A percentile compares a stretch with the other conserved stretches of the same genome.
These are phyloP conservation scores for Megaustenia siamemsis DNA, from an alignment of 2,888 invertebrate genomes.

Conservation along the genomic window DNA sequence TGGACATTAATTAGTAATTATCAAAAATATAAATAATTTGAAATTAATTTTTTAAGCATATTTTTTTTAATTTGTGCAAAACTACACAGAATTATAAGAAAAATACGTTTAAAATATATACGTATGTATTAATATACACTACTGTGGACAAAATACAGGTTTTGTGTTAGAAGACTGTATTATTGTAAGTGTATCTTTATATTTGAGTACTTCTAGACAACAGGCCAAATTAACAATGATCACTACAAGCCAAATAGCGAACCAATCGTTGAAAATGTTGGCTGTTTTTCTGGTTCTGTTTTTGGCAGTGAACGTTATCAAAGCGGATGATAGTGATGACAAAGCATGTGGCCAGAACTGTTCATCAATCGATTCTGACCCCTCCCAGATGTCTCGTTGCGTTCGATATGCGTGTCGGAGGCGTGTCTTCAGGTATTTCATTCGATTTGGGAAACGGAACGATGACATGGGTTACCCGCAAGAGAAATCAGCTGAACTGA, in stretches of 20 bases:
- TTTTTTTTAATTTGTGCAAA: too few species aligned
- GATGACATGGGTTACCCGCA: background rate
- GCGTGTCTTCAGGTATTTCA: constrained; percentile 40
- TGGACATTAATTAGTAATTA: too few species aligned
- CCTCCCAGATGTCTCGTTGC: constrained; percentile 21
- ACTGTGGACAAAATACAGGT: too few species aligned
- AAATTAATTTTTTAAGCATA: too few species aligned
- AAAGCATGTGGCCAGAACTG: constrained; percentile 32
- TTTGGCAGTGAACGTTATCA: background rate
- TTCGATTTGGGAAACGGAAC: constrained; percentile 28
- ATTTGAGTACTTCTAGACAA: too few species aligned
- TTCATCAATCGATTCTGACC: constrained; percentile 22
- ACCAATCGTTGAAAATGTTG: background rate
- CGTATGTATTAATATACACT: too few species aligned
- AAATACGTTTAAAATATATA: too few species aligned
- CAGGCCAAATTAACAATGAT: background rate
- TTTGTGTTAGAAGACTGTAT: too few species aligned
- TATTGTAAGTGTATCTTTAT: too few species aligned
- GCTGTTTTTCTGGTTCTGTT: background rate
- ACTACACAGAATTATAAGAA: too few species aligned
- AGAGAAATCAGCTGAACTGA: background rate
- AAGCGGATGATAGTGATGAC: constrained; percentile 28
- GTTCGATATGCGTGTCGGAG: constrained; percentile 35
- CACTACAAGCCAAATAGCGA: background rate
- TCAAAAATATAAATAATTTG: too few species aligned